These are phyloP conservation scores for Pollimyrus isidori DNA, from an alignment of 2,113 vertebrate genomes.

Conservation along the genomic window DNA sequence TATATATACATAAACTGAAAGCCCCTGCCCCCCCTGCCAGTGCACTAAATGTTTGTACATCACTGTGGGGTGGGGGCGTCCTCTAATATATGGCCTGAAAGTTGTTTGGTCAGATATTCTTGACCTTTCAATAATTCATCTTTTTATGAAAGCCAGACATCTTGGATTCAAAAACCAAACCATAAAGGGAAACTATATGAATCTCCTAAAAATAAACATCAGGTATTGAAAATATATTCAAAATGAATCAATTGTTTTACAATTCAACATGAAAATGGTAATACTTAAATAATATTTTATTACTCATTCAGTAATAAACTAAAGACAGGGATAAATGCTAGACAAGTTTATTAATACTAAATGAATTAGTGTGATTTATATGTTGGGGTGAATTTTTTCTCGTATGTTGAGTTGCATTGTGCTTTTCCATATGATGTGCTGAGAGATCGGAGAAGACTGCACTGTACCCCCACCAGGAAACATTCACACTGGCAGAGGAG, in stretches of 20 bases:
- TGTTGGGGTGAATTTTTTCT: neutral
- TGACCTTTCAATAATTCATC: neutral
- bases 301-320: neutral
- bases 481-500: neutral
- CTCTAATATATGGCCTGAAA: neutral
- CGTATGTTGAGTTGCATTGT: neutral
- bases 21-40: neutral
- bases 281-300: neutral
- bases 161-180: neutral
- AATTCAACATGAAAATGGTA: neutral
- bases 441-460: neutral
- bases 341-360: neutral
- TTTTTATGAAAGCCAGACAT: neutral
- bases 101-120: neutral
- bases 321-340: neutral
- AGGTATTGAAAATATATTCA: neutral
- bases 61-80: neutral
- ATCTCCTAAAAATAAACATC: neutral
- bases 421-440: neutral
- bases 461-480: neutral
- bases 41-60: neutral
- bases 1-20: conserved; percentile 1
- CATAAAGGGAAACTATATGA: neutral
- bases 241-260: neutral
- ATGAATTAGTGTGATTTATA: neutral